Conservation (phyloP, 2,797 vertebrate genomes). For the Strix occidentalis region DNA sequence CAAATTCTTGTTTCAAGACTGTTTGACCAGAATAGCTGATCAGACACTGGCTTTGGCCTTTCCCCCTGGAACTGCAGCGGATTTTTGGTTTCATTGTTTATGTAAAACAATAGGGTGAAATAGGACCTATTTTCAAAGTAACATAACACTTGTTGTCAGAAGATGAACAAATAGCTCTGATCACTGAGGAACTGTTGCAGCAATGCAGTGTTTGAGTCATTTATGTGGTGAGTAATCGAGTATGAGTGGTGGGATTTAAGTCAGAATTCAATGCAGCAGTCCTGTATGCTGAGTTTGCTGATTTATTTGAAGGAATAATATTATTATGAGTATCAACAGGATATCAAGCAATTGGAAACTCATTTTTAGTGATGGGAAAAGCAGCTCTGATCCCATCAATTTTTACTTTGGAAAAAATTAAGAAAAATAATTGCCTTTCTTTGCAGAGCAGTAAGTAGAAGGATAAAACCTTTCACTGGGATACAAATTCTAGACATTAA, state of each 20-base stretch:
- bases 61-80: neutral
- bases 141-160: constrained; percentile 34
- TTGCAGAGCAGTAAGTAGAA: neutral
- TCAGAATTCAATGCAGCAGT: neutral
- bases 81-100: constrained; percentile 20
- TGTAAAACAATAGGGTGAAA: constrained; percentile 40
- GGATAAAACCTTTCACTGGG: neutral
- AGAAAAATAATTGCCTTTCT: neutral
- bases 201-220: constrained; percentile 7
- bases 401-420: neutral
- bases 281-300: neutral
- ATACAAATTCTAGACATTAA: neutral
- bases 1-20: constrained; percentile 12
- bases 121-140: constrained; percentile 42
- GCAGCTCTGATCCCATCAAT: neutral
- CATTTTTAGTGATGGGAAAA: neutral
- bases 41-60: neutral
- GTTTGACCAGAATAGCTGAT: constrained; percentile 1
- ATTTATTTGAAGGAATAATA: neutral
- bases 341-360: neutral
- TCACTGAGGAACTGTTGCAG: neutral
- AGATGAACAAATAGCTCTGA: constrained; percentile 39
- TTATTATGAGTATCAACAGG: neutral
- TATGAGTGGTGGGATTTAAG: constrained; percentile 3
- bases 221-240: neutral